A percentile compares a stretch with the other conserved stretches of the same genome.
Conservation (phyloP, 2,888 invertebrate species). For the Gnatocerus cornutus region DNA sequence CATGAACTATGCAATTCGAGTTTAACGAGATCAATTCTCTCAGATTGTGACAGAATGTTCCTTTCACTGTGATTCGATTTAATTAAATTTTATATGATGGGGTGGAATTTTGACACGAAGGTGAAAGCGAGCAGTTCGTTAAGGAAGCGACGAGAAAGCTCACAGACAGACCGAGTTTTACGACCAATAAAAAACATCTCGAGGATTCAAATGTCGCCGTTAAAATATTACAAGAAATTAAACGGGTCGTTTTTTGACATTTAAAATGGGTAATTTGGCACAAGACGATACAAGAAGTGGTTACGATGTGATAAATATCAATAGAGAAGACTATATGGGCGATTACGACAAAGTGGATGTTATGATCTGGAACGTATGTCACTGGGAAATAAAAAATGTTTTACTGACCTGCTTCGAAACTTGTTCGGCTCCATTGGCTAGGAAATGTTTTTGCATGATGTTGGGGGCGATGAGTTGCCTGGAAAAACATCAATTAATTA, state of each 20-base stretch:
- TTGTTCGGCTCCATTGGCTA: constrained; percentile 88
- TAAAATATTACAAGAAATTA: constrained; percentile 44
- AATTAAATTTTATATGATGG: constrained; percentile 60
- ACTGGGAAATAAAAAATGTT: background rate
- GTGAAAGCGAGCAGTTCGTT: constrained; percentile 51
- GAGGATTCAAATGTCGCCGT: constrained; percentile 36
- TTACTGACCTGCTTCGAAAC: constrained; percentile 83
- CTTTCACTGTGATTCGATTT: constrained; percentile 52
- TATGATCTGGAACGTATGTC: too few species aligned
- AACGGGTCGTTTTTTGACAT: constrained; percentile 32
- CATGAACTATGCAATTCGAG: constrained; percentile 11
- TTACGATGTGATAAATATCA: constrained; percentile 5
- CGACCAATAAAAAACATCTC: constrained; percentile 36
- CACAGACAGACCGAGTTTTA: constrained; percentile 15
- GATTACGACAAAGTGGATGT: background rate
- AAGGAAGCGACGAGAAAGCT: constrained; percentile 37
- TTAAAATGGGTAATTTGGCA: constrained; percentile 38
- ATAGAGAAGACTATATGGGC: background rate
- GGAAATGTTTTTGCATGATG: constrained; percentile 91
- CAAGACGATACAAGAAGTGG: constrained; percentile 9
- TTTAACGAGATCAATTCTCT: constrained; percentile 37
- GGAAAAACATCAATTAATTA: constrained; percentile 67
- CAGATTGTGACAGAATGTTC: constrained; percentile 45
- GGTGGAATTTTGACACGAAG: constrained; percentile 53
- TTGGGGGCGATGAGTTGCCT: constrained; percentile 96